Evolutionary conservation across 1,140 invertebrate genomes (phyloP).

Genomic region (Leptinotarsa lineolata): DNA sequence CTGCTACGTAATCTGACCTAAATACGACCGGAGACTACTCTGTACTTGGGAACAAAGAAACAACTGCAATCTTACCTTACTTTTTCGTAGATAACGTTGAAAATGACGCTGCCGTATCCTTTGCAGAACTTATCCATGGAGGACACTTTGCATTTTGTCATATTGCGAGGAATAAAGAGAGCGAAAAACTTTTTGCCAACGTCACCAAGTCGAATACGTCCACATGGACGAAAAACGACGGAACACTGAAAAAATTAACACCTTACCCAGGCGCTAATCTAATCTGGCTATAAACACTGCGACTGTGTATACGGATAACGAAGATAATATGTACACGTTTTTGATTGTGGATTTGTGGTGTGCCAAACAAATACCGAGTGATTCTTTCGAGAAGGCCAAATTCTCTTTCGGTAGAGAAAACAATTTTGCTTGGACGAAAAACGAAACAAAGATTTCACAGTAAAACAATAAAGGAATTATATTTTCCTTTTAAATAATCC

Average conservation of each 20-base stretch:
- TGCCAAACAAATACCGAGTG: not conserved
- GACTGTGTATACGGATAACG: slow-evolving; percentile 17
- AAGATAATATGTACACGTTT: not conserved
- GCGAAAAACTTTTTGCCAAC: slow-evolving; percentile 9
- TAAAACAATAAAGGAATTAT: too few relatives aligned
- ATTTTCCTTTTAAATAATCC: too few relatives aligned
- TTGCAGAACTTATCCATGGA: slow-evolving; percentile 35
- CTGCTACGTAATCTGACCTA: too few relatives aligned
- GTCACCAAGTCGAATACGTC: slow-evolving; percentile 5
- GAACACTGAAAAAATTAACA: slow-evolving; percentile 9
- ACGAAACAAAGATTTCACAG: too few relatives aligned
- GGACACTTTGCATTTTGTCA: slow-evolving; percentile 16
- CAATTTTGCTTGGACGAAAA: too few relatives aligned
- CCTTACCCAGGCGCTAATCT: slow-evolving; percentile 30
- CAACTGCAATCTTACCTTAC: slow-evolving; percentile 17
- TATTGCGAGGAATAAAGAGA: not conserved
- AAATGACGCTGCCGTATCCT: slow-evolving; percentile 37
- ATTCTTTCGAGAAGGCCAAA: not conserved
- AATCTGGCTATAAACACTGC: slow-evolving; percentile 36
- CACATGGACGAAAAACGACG: not conserved
- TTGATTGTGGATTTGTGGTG: not conserved
- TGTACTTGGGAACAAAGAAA: too few relatives aligned
- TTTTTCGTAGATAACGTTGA: slow-evolving; percentile 29
- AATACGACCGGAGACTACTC: too few relatives aligned
- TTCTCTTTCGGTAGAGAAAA: too few relatives aligned